These are phyloP conservation scores for Thereuonema tuberculata DNA, from an alignment of 1,140 invertebrate species.

Conservation along the genomic window DNA sequence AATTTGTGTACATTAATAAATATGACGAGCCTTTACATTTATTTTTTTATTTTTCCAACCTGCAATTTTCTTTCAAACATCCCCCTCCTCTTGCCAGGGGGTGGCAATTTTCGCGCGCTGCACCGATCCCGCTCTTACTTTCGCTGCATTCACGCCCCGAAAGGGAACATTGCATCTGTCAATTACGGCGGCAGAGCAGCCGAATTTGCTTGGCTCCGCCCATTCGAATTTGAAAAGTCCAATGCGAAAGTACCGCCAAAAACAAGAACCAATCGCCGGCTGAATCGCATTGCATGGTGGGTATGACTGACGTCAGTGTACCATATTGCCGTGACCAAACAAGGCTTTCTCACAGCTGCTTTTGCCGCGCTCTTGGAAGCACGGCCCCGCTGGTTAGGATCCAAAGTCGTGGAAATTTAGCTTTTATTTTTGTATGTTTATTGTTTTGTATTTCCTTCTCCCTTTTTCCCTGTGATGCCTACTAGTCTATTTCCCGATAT, in stretches of 20 bases:
- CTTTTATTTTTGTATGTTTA: constrained; percentile 7
- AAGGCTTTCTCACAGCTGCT: not conserved
- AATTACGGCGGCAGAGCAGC: too few species aligned
- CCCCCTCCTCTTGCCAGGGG: too few species aligned
- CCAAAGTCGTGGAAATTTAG: constrained; percentile 8
- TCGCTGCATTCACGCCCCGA: too few species aligned
- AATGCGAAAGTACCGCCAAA: not conserved
- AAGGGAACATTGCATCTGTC: too few species aligned
- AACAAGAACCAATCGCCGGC: not conserved
- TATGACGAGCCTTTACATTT: too few species aligned
- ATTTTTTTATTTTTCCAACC: too few species aligned
- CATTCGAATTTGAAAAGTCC: not conserved
- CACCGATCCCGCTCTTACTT: too few species aligned
- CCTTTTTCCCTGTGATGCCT: constrained; percentile 43
- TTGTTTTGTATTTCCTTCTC: not conserved
- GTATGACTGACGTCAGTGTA: not conserved
- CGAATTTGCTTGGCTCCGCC: not conserved
- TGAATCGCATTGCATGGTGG: not conserved
- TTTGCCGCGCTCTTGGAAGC: constrained; percentile 3
- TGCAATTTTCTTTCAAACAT: too few species aligned
- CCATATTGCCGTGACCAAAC: constrained; percentile 3
- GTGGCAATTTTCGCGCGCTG: too few species aligned
- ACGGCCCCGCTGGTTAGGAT: constrained; percentile 9
- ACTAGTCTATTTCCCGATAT: constrained; percentile 64
- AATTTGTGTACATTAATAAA: too few species aligned